Percentiles rank a stretch among this genome's conserved stretches.
These are phyloP conservation scores for Popillia japonica DNA, from an alignment of 1,140 invertebrate genomes.

Conservation along the genomic window DNA sequence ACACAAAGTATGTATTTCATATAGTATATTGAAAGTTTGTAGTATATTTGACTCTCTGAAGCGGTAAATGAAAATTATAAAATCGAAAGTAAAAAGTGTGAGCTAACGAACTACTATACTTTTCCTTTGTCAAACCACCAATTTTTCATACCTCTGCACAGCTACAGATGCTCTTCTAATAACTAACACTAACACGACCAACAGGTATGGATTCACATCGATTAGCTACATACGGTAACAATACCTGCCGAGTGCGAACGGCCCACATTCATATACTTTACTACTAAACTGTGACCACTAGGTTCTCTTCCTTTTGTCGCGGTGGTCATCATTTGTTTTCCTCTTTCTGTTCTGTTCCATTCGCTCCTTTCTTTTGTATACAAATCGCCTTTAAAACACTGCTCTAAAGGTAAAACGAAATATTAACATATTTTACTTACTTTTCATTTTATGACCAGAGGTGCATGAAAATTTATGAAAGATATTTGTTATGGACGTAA, in stretches of 20 bases:
- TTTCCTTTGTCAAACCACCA: not conserved
- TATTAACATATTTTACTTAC: slow-evolving; percentile 26
- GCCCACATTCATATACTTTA: not conserved
- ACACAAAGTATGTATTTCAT: too few species aligned
- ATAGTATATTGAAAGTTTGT: too few species aligned
- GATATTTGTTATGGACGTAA: not conserved
- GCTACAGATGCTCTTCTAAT: not conserved
- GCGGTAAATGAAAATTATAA: too few species aligned
- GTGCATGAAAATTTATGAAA: slow-evolving; percentile 23
- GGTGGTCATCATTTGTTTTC: slow-evolving; percentile 24
- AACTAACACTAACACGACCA: not conserved
- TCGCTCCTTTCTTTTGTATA: slow-evolving; percentile 28
- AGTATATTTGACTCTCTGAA: too few species aligned
- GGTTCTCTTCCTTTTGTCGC: slow-evolving; percentile 20
- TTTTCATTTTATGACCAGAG: slow-evolving; percentile 14
- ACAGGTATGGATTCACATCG: slow-evolving; percentile 4
- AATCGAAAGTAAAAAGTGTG: too few species aligned
- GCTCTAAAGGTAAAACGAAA: not conserved
- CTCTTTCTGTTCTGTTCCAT: slow-evolving; percentile 3
- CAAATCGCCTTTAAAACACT: slow-evolving; percentile 21
- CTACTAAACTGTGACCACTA: slow-evolving; percentile 17
- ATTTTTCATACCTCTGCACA: not conserved
- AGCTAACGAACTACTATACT: too few species aligned
- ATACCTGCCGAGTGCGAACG: slow-evolving; percentile 23
- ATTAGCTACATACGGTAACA: slow-evolving; percentile 7